phyloP scores from a whole-genome alignment of 1,140 invertebrate species.

The Bombyx mori region DNA sequence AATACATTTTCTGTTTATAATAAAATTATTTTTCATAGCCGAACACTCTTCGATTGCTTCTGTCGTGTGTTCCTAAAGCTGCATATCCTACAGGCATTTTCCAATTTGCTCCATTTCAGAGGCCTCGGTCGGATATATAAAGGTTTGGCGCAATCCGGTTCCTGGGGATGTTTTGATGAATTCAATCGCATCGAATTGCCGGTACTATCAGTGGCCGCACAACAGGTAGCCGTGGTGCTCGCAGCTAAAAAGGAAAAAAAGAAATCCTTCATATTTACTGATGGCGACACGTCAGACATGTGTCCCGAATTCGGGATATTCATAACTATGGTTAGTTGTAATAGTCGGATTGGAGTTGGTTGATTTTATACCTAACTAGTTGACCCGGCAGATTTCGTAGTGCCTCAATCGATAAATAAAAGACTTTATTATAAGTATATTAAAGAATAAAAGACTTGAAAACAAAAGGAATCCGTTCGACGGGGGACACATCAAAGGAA shows the following conservation, averaged over 20 bases:
- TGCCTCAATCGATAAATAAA: too few relatives aligned
- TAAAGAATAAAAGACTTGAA: background rate
- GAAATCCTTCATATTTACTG: conserved; percentile 92
- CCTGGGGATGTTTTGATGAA: conserved; percentile 98
- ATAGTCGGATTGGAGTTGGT: too few relatives aligned
- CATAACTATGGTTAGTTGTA: conserved; percentile 89
- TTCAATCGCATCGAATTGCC: conserved; percentile 97
- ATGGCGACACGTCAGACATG: conserved; percentile 93
- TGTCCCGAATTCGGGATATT: conserved; percentile 98
- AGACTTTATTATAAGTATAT: too few relatives aligned
- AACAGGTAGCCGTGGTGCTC: conserved; percentile 96
- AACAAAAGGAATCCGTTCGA: background rate
- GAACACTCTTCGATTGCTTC: too few relatives aligned
- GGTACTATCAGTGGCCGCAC: conserved; percentile 93
- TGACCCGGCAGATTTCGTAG: too few relatives aligned
- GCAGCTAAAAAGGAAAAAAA: conserved; percentile 93
- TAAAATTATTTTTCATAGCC: too few relatives aligned
- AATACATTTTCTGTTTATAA: too few relatives aligned
- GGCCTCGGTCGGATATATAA: conserved; percentile 91
- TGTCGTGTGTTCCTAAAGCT: too few relatives aligned
- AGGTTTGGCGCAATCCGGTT: conserved; percentile 94
- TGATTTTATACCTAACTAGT: too few relatives aligned
- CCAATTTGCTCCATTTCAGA: conserved; percentile 42
- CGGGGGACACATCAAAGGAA: too few relatives aligned
- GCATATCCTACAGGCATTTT: too few relatives aligned